These are phyloP conservation scores for Porites divaricata DNA, from an alignment of 92 coral and sea anemone species.

Conservation along the genomic window DNA sequence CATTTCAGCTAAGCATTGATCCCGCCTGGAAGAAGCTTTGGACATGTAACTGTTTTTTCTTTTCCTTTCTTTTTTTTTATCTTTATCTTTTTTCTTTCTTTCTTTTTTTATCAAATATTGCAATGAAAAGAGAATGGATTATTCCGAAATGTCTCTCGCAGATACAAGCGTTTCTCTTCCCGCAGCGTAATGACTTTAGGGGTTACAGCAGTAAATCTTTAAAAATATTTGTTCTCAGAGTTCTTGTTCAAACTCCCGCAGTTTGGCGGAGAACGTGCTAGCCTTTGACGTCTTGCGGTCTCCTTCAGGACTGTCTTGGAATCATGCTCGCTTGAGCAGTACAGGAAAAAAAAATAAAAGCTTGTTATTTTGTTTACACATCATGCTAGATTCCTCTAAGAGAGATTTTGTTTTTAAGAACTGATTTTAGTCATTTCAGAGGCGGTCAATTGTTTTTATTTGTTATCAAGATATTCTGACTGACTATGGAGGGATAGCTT, in stretches of 20 bases:
- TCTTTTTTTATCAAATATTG: no score
- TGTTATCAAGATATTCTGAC: neutral
- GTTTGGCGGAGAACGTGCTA: no score
- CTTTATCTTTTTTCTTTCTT: no score
- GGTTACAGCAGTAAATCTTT: no score
- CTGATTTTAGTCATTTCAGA: neutral
- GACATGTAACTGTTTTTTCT: no score
- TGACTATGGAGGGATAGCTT: neutral
- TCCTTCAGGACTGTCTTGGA: neutral
- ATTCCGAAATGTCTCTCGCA: slow-evolving; percentile 1
- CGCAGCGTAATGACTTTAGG: neutral
- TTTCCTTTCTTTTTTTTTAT: no score
- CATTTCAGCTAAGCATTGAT: no score
- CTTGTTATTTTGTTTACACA: neutral
- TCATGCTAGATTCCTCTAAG: neutral
- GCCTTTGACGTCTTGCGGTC: no score
- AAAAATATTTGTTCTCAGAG: neutral
- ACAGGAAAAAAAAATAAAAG: neutral
- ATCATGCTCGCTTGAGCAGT: neutral
- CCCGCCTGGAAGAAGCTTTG: no score
- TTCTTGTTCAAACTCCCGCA: neutral
- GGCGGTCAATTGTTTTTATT: neutral
- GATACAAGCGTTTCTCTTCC: neutral
- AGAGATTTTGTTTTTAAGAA: neutral
- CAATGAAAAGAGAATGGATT: no score